These are phyloP conservation scores for Ceyx melanurus DNA, from an alignment of 2,113 vertebrate genomes.

Conservation along the genomic window DNA sequence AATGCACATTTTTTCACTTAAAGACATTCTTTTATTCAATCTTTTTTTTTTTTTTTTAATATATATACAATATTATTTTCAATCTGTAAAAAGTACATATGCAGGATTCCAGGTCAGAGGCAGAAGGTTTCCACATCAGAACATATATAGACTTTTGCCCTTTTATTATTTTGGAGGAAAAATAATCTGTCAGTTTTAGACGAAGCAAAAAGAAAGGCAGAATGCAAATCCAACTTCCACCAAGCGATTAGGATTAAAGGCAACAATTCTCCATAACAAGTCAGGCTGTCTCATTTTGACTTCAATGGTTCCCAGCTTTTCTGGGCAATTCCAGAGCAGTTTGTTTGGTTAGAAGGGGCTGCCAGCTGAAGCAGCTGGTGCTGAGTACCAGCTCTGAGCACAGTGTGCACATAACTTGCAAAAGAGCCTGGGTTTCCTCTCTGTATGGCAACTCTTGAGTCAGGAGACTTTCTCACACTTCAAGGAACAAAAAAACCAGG, in stretches of 20 bases:
- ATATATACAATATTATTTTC: slow-evolving; percentile 79
- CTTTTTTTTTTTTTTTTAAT: not conserved
- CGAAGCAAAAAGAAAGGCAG: slow-evolving; percentile 62
- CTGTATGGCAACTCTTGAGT: not conserved
- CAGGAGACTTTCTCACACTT: slow-evolving; percentile 6
- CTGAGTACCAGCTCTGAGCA: not conserved
- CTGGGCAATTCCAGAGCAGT: not conserved
- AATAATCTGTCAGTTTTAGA: slow-evolving; percentile 58
- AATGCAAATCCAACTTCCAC: slow-evolving; percentile 60
- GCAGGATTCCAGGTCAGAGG: slow-evolving; percentile 74
- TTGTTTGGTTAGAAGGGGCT: not conserved
- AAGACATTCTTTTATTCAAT: slow-evolving; percentile 82
- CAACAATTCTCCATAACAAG: slow-evolving; percentile 1
- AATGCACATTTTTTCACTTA: slow-evolving; percentile 57
- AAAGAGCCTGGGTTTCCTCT: not conserved
- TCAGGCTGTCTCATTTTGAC: not conserved
- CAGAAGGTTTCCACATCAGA: slow-evolving; percentile 55
- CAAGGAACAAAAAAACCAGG: not conserved
- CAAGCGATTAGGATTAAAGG: slow-evolving; percentile 47
- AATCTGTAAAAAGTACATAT: slow-evolving; percentile 78
- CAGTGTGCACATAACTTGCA: not conserved
- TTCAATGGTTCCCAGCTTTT: not conserved
- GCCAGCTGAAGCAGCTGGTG: not conserved
- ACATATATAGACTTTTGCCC: slow-evolving; percentile 51
- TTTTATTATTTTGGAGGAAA: slow-evolving; percentile 44